Evolutionary conservation across 2,113 vertebrate genomes (phyloP).

Genomic region (Archocentrus centrarchus): DNA sequence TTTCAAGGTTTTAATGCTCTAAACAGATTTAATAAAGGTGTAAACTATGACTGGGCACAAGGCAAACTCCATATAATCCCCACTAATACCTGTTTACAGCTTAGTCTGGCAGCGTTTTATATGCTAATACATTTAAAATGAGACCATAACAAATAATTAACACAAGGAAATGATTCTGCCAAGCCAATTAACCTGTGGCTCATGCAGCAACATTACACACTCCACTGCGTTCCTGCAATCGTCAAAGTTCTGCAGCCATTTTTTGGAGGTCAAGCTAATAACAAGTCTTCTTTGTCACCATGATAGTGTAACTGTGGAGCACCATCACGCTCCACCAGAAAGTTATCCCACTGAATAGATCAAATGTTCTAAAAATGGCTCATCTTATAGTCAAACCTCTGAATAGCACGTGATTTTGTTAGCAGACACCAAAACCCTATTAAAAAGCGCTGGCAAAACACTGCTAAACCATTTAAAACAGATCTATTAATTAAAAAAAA

Average conservation of each 20-base stretch:
- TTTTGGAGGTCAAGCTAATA: constrained; percentile 58
- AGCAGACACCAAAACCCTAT: rapidly evolving
- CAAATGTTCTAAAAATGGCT: neutral
- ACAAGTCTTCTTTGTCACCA: neutral
- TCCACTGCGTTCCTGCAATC: constrained; percentile 35
- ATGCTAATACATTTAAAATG: constrained; percentile 63
- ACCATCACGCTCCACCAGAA: neutral
- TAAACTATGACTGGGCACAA: constrained; percentile 50
- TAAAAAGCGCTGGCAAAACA: neutral
- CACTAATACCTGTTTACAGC: constrained; percentile 62
- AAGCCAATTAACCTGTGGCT: constrained; percentile 67
- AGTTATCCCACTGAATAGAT: neutral
- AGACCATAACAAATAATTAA: constrained; percentile 70
- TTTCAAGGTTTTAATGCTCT: constrained; percentile 27
- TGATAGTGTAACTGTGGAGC: neutral
- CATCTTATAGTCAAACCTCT: neutral
- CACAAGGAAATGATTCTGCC: constrained; percentile 53
- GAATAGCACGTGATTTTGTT: neutral
- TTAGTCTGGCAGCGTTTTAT: constrained; percentile 52
- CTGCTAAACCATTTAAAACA: neutral
- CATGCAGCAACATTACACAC: constrained; percentile 44
- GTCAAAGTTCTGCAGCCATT: constrained; percentile 41
- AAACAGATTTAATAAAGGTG: constrained; percentile 52
- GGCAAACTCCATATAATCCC: constrained; percentile 59
- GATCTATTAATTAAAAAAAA: neutral